Evolutionary conservation across 2,888 invertebrate species (phyloP), one percentile per base, ranked within the genome.

Genomic region (Furcula furcula): DNA sequence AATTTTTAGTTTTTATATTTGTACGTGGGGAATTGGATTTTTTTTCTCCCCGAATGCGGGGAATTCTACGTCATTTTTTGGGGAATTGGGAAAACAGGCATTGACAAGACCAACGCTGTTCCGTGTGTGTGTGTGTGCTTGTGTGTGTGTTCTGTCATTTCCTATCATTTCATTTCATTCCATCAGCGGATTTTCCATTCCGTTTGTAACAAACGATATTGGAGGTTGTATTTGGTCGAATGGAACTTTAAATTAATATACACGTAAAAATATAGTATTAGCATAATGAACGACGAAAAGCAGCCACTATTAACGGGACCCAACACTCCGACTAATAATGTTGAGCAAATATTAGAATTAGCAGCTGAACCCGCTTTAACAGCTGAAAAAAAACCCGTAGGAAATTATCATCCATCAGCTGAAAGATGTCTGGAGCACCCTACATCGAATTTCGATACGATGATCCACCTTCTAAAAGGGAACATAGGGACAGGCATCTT

Each of bases 401-500:
- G 56, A 31, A 76, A 71, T 19, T 87, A 89, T 43, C 65, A 93
- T 70, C 94, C 94, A 25, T 86, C 92, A 7, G 81, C 91, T 10
- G 93, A 94, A 68, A 89, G 95, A 56, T 90, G 91, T 36, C 75
- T 95, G 55, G 94, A 94, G 62, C 93, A 95, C 77, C 95, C 95
- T 0, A 95, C 95, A 2, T 94, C 95, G 48, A 96, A 94, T 81
- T 90, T 93, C 55, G 94, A 94, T 65, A 94, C 95, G 1, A 89
- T 94, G 74, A 92, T 94, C 51, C 94, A 94, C 69, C 80, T 94
- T 44, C 77, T 94, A 20, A 94, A 94, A 75, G 94, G 93, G 14
- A 94, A 93, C 58, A 91, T 92, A 46, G 98, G 98, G 4, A 98
- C 98, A 0, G 99, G 99, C 3, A 97, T 99, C 55, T 87, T 99